These are phyloP conservation scores for Meleagris gallopavo DNA, from an alignment of 2,113 vertebrate genomes.

Conservation along the genomic window DNA sequence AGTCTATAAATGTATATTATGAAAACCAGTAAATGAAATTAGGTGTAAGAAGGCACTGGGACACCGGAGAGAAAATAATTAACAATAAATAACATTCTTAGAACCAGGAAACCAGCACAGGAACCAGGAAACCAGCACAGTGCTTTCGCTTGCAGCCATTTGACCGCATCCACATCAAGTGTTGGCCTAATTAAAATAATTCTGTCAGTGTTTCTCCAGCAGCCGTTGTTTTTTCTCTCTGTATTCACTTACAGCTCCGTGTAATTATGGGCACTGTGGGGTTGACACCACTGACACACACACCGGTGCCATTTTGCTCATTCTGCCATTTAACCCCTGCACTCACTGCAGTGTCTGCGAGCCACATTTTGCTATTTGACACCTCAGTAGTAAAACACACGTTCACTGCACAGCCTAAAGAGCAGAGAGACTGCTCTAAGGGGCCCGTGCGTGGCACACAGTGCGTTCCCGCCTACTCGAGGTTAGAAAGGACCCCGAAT, in stretches of 20 bases:
- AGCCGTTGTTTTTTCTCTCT: fast-evolving
- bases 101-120: no score
- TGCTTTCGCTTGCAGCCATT: neutral
- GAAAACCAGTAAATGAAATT: neutral
- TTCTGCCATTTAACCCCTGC: neutral
- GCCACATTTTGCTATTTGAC: neutral
- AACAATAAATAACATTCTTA: neutral
- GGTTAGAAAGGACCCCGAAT: neutral
- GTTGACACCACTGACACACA: no score
- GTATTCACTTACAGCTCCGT: neutral
- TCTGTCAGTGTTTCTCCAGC: neutral
- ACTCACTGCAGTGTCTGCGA: neutral
- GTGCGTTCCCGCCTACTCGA: neutral
- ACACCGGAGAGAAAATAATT: neutral
- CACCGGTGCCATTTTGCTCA: neutral
- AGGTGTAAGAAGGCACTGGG: neutral
- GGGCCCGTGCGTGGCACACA: neutral
- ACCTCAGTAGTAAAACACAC: neutral
- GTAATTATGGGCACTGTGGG: neutral
- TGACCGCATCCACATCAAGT: fast-evolving
- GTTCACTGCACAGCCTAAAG: neutral
- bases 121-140: neutral
- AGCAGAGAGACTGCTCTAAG: neutral
- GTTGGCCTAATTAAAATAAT: neutral
- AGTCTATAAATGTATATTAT: neutral